These are phyloP conservation scores for Panthera uncia DNA, from an alignment of 2,113 vertebrate species.

Conservation along the genomic window DNA sequence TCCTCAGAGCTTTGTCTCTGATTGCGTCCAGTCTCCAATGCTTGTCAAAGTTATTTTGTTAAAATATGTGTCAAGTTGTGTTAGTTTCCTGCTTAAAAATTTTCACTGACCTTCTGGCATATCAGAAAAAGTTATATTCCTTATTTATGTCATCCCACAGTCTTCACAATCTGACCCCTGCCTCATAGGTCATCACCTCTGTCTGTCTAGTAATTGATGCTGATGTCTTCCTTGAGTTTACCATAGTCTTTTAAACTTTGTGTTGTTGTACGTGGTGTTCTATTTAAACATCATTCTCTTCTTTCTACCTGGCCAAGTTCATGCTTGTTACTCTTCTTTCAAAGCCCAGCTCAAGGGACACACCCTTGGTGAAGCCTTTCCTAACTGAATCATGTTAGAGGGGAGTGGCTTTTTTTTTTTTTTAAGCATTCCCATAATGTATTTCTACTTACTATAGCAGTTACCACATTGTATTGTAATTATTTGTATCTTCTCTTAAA, in stretches of 20 bases:
- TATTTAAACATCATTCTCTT: neutral
- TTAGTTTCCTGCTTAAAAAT: conserved; percentile 33
- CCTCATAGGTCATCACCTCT: neutral
- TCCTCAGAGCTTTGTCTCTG: neutral
- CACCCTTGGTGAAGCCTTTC: neutral
- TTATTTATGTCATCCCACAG: neutral
- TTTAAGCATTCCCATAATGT: neutral
- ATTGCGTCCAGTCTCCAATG: neutral
- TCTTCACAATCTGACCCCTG: neutral
- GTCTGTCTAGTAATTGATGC: neutral
- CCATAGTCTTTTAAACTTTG: neutral
- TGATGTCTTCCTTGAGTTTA: neutral
- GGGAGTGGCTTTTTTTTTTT: neutral
- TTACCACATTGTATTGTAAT: neutral
- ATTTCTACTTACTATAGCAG: neutral
- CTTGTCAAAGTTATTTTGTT: neutral
- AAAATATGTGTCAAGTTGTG: neutral
- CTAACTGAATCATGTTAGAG: neutral
- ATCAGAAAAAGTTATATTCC: neutral
- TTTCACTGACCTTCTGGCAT: neutral
- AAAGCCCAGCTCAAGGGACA: neutral
- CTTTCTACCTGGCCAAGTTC: neutral
- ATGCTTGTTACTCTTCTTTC: neutral
- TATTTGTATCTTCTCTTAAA: neutral
- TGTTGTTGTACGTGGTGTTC: neutral